Evolutionary conservation across 2,113 vertebrate genomes (phyloP), one percentile per base, ranked within the genome.

Genomic region (Tragulus kanchil): DNA sequence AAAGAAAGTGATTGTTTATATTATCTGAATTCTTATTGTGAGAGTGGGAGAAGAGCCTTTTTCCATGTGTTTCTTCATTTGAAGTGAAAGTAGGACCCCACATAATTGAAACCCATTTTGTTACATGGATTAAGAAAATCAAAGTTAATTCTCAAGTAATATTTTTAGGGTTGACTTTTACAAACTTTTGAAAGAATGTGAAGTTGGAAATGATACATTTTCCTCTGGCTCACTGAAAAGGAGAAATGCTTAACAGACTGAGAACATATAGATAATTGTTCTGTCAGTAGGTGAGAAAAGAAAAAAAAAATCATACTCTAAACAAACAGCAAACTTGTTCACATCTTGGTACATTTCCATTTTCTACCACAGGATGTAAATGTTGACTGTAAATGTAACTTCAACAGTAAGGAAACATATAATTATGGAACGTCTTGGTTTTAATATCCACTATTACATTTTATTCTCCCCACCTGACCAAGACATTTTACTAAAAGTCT

Each of bases 401-500:
- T 73, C 58, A 11, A 8, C 54, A 52, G 36, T 56, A 85, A 81
- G 19, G 17, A 85, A 79, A 71, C 4, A 64, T 16, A 71, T 26
- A 31, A 7, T 50, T 81, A 16, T 31, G 50, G 6, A n/a, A 69
- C 16, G 23, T 56, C 17, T 69, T 89, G 16, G 3, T 85, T 62
- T 89, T 85, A 62, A 54, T 26, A 84, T 8, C 17, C 5, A 15
- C 8, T 28, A n/a, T 69, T 78, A 78, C 7, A 90, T 26, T 36
- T 69, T 56, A 13, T 59, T 79, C 15, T 93, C 45, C 3, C 11
- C 23, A 21, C 31, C 11, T 71, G 31, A 36, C 8, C 26, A 77
- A 8, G 25, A 88, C 13, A 54, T 58, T 52, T 73, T 65, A 50
- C 36, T 77, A 13, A 65, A 94, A 88, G 36, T 92, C 36, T 92